A percentile compares a stretch with the other conserved stretches of the same genome.
Conservation (phyloP, 1,140 invertebrate species). For the Drosophila mojavensis region DNA sequence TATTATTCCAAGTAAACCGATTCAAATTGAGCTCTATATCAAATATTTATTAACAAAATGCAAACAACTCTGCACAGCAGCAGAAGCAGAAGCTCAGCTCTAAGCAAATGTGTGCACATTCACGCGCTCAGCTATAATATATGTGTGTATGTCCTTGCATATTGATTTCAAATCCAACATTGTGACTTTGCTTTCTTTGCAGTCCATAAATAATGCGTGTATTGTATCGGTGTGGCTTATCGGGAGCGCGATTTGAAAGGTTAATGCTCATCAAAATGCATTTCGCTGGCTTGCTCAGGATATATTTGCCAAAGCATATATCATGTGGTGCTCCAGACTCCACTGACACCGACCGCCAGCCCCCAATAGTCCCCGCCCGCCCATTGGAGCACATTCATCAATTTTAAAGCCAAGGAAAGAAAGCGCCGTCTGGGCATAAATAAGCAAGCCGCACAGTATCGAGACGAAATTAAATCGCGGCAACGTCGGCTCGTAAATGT, state of each 20-base stretch:
- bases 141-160: background rate
- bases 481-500: conserved; percentile 24
- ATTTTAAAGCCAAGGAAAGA: conserved; percentile 64
- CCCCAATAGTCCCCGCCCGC: background rate
- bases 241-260: conserved; percentile 61
- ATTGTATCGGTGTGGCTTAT: conserved; percentile 57
- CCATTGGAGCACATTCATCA: conserved; percentile 61
- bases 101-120: background rate
- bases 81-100: background rate
- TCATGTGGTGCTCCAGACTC: conserved; percentile 3
- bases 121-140: background rate
- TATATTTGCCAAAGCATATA: conserved; percentile 38
- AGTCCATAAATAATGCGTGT: conserved; percentile 65
- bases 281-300: conserved; percentile 45
- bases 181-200: conserved; percentile 6
- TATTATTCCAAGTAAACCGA: no score
- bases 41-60: background rate
- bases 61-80: no score
- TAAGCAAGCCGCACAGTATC: conserved; percentile 12
- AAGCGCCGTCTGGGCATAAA: conserved; percentile 27
- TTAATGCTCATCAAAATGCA: conserved; percentile 70
- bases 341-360: background rate
- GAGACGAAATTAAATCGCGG: conserved; percentile 51
- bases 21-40: background rate
- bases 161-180: background rate